Percentiles rank a stretch among this genome's conserved stretches.
Conservation (phyloP, 2,797 vertebrate species). For the Chaetodon trifasciatus region DNA sequence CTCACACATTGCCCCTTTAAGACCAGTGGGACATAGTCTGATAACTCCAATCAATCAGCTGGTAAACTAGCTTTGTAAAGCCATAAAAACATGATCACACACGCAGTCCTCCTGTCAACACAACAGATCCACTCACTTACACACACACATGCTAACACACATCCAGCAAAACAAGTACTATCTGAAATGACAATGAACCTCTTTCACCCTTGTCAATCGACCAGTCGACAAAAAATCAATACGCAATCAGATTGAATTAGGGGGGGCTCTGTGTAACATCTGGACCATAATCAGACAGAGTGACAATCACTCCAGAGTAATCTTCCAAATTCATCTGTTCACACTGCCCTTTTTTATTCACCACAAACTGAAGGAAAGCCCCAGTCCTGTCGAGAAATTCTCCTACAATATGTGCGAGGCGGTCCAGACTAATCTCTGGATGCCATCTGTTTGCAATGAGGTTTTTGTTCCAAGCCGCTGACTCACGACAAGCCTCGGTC, state of each 20-base stretch:
- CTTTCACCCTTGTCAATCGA: conserved; percentile 54
- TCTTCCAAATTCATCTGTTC: conserved; percentile 26
- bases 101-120: conserved; percentile 22
- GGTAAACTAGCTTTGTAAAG: conserved; percentile 34
- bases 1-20: background rate
- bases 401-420: background rate
- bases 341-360: background rate
- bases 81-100: conserved; percentile 40
- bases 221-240: conserved; percentile 58
- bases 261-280: conserved; percentile 35
- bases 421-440: conserved; percentile 58
- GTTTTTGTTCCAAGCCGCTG: conserved; percentile 54
- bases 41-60: conserved; percentile 32
- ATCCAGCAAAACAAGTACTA: conserved; percentile 5
- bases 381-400: conserved; percentile 17
- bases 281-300: conserved; percentile 32
- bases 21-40: conserved; percentile 16
- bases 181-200: conserved; percentile 46
- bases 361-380: conserved; percentile 20
- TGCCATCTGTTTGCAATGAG: conserved; percentile 59
- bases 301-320: conserved; percentile 40
- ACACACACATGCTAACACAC: conserved; percentile 9
- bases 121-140: conserved; percentile 18
- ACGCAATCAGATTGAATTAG: conserved; percentile 63
- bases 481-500: conserved; percentile 37